Evolutionary conservation across 2,888 invertebrate species (phyloP), one percentile per base, ranked within the genome.

Genomic region (Acrobasis repandana): DNA sequence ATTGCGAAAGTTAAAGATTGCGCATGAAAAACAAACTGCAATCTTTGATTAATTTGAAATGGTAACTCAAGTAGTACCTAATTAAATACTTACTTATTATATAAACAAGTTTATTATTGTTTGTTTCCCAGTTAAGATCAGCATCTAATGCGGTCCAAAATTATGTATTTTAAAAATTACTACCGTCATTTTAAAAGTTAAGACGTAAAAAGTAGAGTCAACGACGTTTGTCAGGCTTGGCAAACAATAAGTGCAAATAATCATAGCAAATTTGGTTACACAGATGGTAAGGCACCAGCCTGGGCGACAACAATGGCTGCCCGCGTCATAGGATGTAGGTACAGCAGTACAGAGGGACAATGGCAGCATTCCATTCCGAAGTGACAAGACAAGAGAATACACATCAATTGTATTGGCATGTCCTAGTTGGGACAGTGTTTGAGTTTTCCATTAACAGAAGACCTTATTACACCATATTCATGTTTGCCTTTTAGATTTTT

Each of bases 241-340:
- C 66, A 69, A 68, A 71, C 67, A 68, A 64, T 63, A 65, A 63
- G 68, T 70, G 68, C 69, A 76, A 75, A 75, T 70, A 73, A 69
- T 65, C 65, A 65, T 67, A 56, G 63, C 67, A 63, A 73, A 75
- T 75, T 79, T 68, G 67, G 72, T 78, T 79, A 77, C 77, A 77
- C 80, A 80, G 78, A 74, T 83, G 82, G 76, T 46, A 56, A 61
- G 66, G 63, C 65, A 66, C 67, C n/a, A n/a, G n/a, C n/a, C 66
- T 68, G 68, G 69, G 63, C 62, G 63, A 61, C 72, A 64, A 83
- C 82, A 84, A 83, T 83, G 70, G 71, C 56, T 60, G 58, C 46
- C 60, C 58, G 63, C 81, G 83, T 81, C 80, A 83, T 64, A 67
- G 72, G 73, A 74, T 72, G 68, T 71, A 65, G 72, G 67, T 69